Evolutionary conservation across 2,888 invertebrate genomes (phyloP), one percentile per base, ranked within the genome.

Genomic region (Pilophorus perplexus): DNA sequence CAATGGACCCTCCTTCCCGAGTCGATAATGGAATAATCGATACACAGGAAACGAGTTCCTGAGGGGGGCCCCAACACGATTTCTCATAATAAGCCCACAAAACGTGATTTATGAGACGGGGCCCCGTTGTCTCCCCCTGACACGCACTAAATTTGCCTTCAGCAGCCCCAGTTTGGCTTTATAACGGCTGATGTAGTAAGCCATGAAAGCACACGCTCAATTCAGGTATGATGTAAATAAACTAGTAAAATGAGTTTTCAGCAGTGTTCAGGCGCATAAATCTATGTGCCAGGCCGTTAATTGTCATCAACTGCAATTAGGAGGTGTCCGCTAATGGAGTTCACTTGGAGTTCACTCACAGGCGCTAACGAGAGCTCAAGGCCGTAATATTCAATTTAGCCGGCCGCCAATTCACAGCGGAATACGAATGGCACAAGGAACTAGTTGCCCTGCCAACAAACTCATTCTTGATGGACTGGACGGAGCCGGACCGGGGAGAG

Each of bases 71-170:
- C 23, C 55, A 20, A 25, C 40, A 40, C 23, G 42, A n/a, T n/a
- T 27, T 59, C 59, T 55, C 55, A 25, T 59, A 59, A 59, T 59
- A 59, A 59, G 59, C 59, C 42, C 59, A n/a, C 42, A 27, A 23
- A 22, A 1, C 20, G 23, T 59, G 42, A 59, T 42, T 59, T 59
- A 59, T 42, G 14, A 28, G 6, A 14, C 25, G 5, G 12, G 18
- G 22, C 42, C 40, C 23, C 27, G 2, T 16, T 16, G n/a, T 28
- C 59, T 18, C 16, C 59, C 59, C n/a, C 59, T 40, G 44, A 59
- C 40, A 57, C 18, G 59, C 59, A 23, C 25, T 59, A 59, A 59
- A 59, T 59, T 59, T 42, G 42, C 37, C 28, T 55, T 2, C 16
- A 16, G 20, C n/a, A 27, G 14, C 38, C 55, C 22, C 1, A n/a